Base-by-base conservation (phyloP, 2,113 vertebrate species). In the Beaufortia kweichowensis region DNA sequence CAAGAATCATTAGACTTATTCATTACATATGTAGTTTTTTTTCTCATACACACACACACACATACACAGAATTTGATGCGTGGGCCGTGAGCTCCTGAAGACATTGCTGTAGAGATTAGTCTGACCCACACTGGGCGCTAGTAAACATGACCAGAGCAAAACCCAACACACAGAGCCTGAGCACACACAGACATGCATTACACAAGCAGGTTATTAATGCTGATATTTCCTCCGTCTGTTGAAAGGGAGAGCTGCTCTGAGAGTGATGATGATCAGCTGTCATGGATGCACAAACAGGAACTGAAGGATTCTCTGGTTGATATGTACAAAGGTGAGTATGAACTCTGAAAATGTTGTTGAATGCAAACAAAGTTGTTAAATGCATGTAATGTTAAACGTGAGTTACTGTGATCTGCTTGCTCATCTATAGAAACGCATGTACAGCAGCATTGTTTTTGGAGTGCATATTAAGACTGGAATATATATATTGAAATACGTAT, bases 261-360 rank as follows among this genome's bases (percentile, higher is more conserved):
- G 76, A 77, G 75, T 69, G 61, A 81, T 71, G 69, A 77, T 41
- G 79, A 87, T 33, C 3, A 48, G 19, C 1, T 78, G 50, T 63
- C 62, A 29, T 81, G 85, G 84, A 83, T 76, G n/a, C 55, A 75
- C 4, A 89, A 79, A 74, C 81, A 81, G 65, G 79, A 89, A 75
- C 89, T 93, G n/a, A 0, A 2, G 79, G 86, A 86, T 29, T 86
- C 85, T 0, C 81, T 86, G 64, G 80, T 89, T 86, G 84, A 90
- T 81, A 82, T 88, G 77, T 89, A 85, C 85, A 80, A 57, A 92
- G 89, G 87, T 90, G 60, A 75, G 39, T 33, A 33, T 43, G 1
- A 50, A 70, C 6, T 53, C 19, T 7, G 17, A n/a, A 7, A 50
- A 7, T n/a, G 19, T 50, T 19, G 48, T 7, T 15, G 2, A 53